Evolutionary conservation across 2,113 vertebrate species (phyloP), one percentile per base, ranked within the genome.

Genomic region (Xiphophorus hellerii): DNA sequence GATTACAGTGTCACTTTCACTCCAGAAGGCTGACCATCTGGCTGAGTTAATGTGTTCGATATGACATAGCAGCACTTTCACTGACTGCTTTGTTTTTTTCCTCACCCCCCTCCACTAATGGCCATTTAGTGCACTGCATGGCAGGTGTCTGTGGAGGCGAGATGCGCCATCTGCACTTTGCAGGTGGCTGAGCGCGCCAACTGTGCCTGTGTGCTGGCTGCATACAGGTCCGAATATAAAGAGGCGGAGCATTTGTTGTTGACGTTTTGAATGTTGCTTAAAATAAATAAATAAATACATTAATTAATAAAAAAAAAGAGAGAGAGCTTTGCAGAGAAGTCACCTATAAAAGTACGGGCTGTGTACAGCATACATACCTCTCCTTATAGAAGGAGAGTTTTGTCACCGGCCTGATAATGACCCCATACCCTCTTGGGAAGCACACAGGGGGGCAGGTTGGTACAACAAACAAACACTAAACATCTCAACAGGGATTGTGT

Each of bases 61-160:
- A 88, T 88, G 91, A 90, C 87, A 88, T 70, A 82, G 70, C 84
- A 75, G 82, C 87, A 90, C 90, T 93, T 92, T 93, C 91, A 78
- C 91, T 90, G 84, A 22, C 71, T 83, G 87, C 89, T 91, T 91
- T 93, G 93, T 93, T 82, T 67, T 72, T 74, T 58, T 78, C 42
- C 75, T 4, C 35, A 69, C 63, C 84, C 89, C 90, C 88, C 88
- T 72, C 84, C 31, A 78, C 84, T 81, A 79, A 73, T 78, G 78
- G 77, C 86, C 86, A 90, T 92, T 92, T 90, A 92, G 87, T 89
- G 82, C 71, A 61, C 74, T 75, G 80, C 90, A 88, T 90, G 82
- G 92, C 93, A 93, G 93, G 93, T 91, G 93, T 90, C 89, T 86
- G 84, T 74, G 84, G 90, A 92, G 94, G 93, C 76, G 83, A 92